phyloP scores from a whole-genome alignment of 1,140 invertebrate genomes.

The Euura saliciscinereae region DNA sequence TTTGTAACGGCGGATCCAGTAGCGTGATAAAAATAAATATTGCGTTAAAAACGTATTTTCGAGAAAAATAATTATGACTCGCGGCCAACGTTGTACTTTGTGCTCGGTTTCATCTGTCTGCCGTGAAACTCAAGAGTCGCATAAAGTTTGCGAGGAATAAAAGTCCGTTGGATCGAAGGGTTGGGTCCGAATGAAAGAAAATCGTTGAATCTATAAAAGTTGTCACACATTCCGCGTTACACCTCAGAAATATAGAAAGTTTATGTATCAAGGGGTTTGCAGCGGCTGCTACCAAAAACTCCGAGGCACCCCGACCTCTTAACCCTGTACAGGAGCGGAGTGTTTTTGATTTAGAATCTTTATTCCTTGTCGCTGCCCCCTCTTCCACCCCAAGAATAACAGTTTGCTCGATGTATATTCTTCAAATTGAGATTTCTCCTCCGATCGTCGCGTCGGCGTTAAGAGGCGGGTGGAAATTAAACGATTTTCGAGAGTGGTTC shows the following conservation, averaged over 20 bases:
- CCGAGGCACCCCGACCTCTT: background rate
- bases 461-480: no score
- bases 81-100: no score
- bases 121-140: no score
- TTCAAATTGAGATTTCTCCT: no score
- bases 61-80: no score
- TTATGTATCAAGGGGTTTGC: slow-evolving; percentile 3
- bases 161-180: background rate
- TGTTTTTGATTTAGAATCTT: background rate
- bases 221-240: background rate
- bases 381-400: background rate
- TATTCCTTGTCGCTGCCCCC: background rate
- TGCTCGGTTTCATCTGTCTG: no score
- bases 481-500: background rate
- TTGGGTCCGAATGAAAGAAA: background rate
- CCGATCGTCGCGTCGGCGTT: no score
- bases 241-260: slow-evolving; percentile 12
- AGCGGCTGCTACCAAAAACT: background rate
- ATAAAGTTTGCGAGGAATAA: background rate
- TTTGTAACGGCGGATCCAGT: no score
- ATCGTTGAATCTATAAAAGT: slow-evolving; percentile 7
- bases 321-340: no score
- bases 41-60: no score
- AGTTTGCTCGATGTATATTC: no score
- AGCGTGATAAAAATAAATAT: no score